These are phyloP conservation scores for Bombus balteatus DNA, from an alignment of 1,140 invertebrate genomes.

Conservation along the genomic window DNA sequence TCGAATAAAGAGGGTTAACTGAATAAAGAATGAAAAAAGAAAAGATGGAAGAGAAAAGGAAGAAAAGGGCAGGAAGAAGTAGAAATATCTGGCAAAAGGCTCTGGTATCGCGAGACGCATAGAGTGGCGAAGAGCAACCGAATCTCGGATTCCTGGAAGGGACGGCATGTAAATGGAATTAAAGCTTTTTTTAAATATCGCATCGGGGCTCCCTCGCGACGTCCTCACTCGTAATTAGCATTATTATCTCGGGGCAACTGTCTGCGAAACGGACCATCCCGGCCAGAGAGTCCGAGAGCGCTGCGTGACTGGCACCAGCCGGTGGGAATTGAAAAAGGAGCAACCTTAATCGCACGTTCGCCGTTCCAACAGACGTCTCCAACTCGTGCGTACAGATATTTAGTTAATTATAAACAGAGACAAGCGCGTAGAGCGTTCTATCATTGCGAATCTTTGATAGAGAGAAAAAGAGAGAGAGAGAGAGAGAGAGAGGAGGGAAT, in stretches of 20 bases:
- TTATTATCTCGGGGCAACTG: slow-evolving; percentile 70
- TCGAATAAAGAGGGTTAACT: slow-evolving; percentile 14
- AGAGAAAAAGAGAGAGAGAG: background rate
- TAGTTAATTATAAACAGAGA: slow-evolving; percentile 44
- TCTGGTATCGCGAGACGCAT: slow-evolving; percentile 22
- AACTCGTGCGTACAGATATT: slow-evolving; percentile 40
- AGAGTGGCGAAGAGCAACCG: slow-evolving; percentile 42
- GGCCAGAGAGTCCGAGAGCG: slow-evolving; percentile 27
- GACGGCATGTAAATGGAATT: slow-evolving; percentile 73
- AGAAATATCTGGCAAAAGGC: slow-evolving; percentile 27
- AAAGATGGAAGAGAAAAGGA: background rate
- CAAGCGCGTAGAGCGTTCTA: background rate
- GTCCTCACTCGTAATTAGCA: slow-evolving; percentile 71
- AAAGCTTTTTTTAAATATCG: slow-evolving; percentile 72
- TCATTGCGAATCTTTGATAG: background rate
- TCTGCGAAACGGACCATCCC: slow-evolving; percentile 39
- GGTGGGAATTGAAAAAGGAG: slow-evolving; percentile 56
- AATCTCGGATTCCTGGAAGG: slow-evolving; percentile 69
- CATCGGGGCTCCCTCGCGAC: slow-evolving; percentile 52
- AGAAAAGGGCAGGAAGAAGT: background rate
- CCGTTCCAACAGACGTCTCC: slow-evolving; percentile 34
- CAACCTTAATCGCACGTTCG: slow-evolving; percentile 57
- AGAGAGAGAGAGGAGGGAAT: background rate
- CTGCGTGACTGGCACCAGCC: slow-evolving; percentile 71
- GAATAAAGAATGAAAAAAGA: background rate